Base-by-base conservation (phyloP, 2,113 vertebrate species). In the Uria aalge region DNA sequence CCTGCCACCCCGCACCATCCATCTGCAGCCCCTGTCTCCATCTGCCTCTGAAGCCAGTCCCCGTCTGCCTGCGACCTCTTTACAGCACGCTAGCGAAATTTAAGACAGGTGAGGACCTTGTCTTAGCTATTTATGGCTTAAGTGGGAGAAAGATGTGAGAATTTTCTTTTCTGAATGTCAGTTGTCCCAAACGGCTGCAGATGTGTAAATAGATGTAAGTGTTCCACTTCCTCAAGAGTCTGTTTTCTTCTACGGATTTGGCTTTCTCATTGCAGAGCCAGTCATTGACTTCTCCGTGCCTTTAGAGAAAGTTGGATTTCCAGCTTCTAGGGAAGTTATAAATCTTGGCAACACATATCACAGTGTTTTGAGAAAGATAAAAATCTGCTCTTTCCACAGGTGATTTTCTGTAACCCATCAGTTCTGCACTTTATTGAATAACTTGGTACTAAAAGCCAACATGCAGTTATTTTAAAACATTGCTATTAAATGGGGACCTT, bases 91-190 rank as follows among this genome's bases (percentile, higher is more conserved):
- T 69, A 80, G 67, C 67, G 92, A 90, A 94, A 97, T 97, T 95
- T 95, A 96, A 97, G 93, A 36, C 90, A 95, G 96, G 92, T 95
- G 97, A 97, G 57, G 96, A 96, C 95, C 88, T 85, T 92, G 92
- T 96, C 96, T 94, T 74, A 60, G 90, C 68, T 95, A 96, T 97
- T 97, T 97, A 95, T 82, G 88, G 79, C 83, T 92, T 69, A 94
- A 75, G 85, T 69, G 94, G 60, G 72, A 93, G 81, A 85, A 95
- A 96, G 92, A 92, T 78, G 71, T 92, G 93, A 92, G 74, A 94
- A 85, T 91, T 94, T 89, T 96, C 59, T 68, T 92, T 83, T 91
- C 41, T 81, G 57, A 97, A 91, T 12, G 30, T 86, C 71, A 73
- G 72, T 87, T 93, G 78, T 96, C 94, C 91, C 86, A 85, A 86